Base-by-base conservation (phyloP, 1,140 invertebrate species). In the Brachionus rubens region DNA sequence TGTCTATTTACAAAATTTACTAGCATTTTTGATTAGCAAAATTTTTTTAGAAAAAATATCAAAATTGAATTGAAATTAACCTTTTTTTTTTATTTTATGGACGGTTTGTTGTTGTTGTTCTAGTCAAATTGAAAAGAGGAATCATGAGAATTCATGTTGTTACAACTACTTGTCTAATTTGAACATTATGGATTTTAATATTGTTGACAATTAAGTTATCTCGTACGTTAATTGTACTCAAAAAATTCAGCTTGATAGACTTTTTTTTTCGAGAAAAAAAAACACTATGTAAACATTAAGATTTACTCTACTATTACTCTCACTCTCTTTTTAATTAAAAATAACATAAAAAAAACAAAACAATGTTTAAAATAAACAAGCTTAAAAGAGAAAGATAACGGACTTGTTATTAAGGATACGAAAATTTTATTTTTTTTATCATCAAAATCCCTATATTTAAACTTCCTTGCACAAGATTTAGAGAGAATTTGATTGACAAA, bases 391-490 rank as follows among this genome's bases (percentile, higher is more conserved):
- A 54, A 54, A 54, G 12, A 54, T 28, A 54, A 28, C 52, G 12
- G n/a, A 54, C 26, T 54, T 24, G 52, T 54, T 21, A 24, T 28
- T 28, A 28, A 28, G n/a, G 33, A 28, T 28, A 54, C 26, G 24
- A 54, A 28, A 54, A 28, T 54, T 54, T 54, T 54, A 54, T 54
- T 54, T 14, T 24, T 54, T n/a, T 54, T 54, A n/a, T 54, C n/a
- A n/a, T n/a, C n/a, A n/a, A n/a, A n/a, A 54, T 54, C 52, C 26
- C 26, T 54, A 28, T 54, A 54, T 54, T 26, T 54, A 28, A 24
- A 54, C 52, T 54, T 54, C 52, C 52, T 54, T 48, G 46, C 46
- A 54, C 24, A 54, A 54, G 52, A 54, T 54, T 54, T n/a, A n/a
- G n/a, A n/a, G n/a, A n/a, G n/a, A n/a, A n/a, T n/a, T n/a, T n/a